A percentile compares a stretch with the other conserved stretches of the same genome.
Evolutionary conservation across 2,797 vertebrate genomes (phyloP).

Genomic region (Spondyliosoma cantharus): DNA sequence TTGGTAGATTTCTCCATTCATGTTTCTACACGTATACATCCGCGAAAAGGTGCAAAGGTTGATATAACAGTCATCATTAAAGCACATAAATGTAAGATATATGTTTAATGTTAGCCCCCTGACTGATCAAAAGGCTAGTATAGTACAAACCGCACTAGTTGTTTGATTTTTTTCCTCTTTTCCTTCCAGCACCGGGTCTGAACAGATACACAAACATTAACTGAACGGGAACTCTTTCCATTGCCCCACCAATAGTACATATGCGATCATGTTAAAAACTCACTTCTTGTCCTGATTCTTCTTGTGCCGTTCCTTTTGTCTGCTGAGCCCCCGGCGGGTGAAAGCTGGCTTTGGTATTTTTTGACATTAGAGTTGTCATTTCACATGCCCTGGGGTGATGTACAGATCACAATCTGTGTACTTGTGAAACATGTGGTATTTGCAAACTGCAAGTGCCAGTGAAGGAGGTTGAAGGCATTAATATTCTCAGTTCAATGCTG

Average conservation of each 20-base stretch:
- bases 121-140: not conserved
- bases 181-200: not conserved
- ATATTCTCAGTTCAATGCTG: conserved; percentile 28
- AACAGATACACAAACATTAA: not conserved
- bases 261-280: conserved; percentile 19
- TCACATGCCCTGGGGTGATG: conserved; percentile 31
- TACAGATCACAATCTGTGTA: conserved; percentile 45
- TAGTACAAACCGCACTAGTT: too few species aligned
- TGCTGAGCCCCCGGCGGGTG: conserved; percentile 12
- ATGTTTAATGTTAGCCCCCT: not conserved
- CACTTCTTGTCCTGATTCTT: conserved; percentile 7
- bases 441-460: conserved; percentile 30
- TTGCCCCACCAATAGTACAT: not conserved
- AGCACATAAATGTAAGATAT: not conserved
- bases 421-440: conserved; percentile 47
- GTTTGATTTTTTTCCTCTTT: too few species aligned
- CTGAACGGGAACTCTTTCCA: conserved; percentile 5
- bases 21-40: not conserved
- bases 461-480: conserved; percentile 34
- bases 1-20: not conserved
- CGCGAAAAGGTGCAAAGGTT: not conserved
- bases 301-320: not conserved
- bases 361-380: conserved; percentile 65
- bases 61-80: not conserved
- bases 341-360: conserved; percentile 49